These are phyloP conservation scores for Plotosus lineatus DNA, from an alignment of 2,113 vertebrate species.

Conservation along the genomic window DNA sequence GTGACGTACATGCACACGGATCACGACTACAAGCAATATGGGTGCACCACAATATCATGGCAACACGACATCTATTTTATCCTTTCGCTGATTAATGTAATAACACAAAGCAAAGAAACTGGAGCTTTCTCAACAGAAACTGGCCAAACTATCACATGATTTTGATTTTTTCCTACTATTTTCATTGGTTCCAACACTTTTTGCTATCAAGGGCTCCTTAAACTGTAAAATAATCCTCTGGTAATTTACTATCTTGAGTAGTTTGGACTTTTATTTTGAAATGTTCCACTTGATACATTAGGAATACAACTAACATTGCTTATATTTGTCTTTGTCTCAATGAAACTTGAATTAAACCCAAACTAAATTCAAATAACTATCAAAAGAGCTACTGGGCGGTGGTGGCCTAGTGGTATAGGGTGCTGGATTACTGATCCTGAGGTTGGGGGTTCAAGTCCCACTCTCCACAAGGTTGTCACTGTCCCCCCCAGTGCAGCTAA, in stretches of 20 bases:
- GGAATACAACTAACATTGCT: background rate
- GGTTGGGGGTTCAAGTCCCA: no score
- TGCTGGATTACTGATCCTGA: no score
- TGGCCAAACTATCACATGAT: background rate
- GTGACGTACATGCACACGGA: constrained; percentile 10
- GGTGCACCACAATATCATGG: constrained; percentile 36
- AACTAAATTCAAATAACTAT: background rate
- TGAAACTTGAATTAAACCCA: background rate
- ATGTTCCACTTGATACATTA: background rate
- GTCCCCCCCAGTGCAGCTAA: no score
- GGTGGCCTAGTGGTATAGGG: no score
- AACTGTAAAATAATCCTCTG: background rate
- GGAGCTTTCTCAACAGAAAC: background rate
- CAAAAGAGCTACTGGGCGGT: no score
- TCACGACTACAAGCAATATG: constrained; percentile 11
- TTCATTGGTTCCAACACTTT: background rate
- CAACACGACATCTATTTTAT: constrained; percentile 3
- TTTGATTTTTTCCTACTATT: background rate
- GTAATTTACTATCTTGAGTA: background rate
- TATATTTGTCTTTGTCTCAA: background rate
- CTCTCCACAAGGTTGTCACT: no score
- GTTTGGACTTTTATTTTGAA: background rate
- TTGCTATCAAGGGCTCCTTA: background rate
- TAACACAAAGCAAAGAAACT: background rate
- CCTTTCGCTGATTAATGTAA: background rate